Evolutionary conservation across 2,888 invertebrate genomes (phyloP), one percentile per base, ranked within the genome.

Genomic region (Drosophila mercatorum): DNA sequence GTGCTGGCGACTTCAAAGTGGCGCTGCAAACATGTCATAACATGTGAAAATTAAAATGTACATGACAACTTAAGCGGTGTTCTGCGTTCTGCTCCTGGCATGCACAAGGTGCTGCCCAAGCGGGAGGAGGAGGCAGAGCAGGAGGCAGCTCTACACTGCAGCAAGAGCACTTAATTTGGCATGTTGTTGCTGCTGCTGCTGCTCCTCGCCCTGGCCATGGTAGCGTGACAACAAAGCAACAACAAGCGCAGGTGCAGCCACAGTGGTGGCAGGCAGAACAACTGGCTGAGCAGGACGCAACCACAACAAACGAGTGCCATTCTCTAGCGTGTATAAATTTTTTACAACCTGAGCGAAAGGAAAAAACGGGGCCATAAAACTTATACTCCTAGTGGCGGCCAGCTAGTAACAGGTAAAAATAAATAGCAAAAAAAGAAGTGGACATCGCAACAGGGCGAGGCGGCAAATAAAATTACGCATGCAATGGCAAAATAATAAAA

Each of bases 41-140:
- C 88, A 84, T 81, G 86, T 73, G 83, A 72, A 84, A 84, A 84
- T 84, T 85, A 85, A 88, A 88, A 88, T 84, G 81, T 83, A 85
- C 83, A 83, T 77, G 88, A 75, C 88, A 84, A 83, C 86, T 88
- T 88, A 84, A 84, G 77, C 88, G 81, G 56, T 72, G 66, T 14
- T 14, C 52, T 26, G 52, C 53, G 51, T 61, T 56, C 67, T 56
- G 82, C 66, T 59, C 55, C 72, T 53, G 78, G 51, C 60, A 53
- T 65, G 55, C 52, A 49, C 38, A 56, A 64, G 78, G 63, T 43
- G 51, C 47, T 41, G 44, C 38, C 47, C 56, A n/a, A n/a, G 4
- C 28, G 28, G 8, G 8, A n/a, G n/a, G 7, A 6, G 28, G 26
- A 12, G 14, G 22, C 36, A n/a, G 8, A n/a, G n/a, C 7, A 6